Percentiles rank a stretch among this genome's conserved stretches.
Conservation (phyloP, 2,888 invertebrate genomes). For the Brenthis hecate region DNA sequence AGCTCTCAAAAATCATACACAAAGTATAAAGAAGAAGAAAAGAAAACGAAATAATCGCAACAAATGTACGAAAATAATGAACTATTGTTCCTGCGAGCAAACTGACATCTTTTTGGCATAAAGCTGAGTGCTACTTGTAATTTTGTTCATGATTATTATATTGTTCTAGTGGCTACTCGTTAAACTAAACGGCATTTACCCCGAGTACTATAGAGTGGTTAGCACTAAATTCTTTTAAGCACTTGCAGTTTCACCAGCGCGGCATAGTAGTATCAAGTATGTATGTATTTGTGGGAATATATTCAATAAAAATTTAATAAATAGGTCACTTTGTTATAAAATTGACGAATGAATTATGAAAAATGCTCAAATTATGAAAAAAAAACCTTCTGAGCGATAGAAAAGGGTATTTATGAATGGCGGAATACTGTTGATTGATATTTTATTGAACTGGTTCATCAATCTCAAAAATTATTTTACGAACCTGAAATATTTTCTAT, state of each 20-base stretch:
- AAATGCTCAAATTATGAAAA: no score
- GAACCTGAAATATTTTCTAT: neutral
- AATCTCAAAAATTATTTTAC: neutral
- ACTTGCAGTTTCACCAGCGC: conserved; percentile 44
- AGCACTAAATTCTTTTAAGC: conserved; percentile 56
- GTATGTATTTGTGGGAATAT: conserved; percentile 40
- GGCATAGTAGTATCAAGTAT: conserved; percentile 2
- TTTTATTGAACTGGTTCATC: no score
- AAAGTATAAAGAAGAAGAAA: conserved; percentile 56
- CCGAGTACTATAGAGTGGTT: conserved; percentile 55
- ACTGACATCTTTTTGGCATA: conserved; percentile 73
- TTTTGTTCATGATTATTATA: conserved; percentile 62
- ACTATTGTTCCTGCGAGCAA: conserved; percentile 56
- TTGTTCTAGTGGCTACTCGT: conserved; percentile 65
- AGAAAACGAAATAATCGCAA: conserved; percentile 67
- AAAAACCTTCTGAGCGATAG: no score
- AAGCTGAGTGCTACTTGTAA: conserved; percentile 62
- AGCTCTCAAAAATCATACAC: conserved; percentile 51
- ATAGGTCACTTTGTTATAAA: neutral
- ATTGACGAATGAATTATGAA: no score
- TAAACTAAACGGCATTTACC: conserved; percentile 57
- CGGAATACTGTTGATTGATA: no score
- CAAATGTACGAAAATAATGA: conserved; percentile 76
- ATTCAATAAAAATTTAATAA: conserved; percentile 17
- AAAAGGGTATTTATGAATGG: no score